Conservation (phyloP, 2,888 invertebrate species). For the Trichopria drosophilae region DNA sequence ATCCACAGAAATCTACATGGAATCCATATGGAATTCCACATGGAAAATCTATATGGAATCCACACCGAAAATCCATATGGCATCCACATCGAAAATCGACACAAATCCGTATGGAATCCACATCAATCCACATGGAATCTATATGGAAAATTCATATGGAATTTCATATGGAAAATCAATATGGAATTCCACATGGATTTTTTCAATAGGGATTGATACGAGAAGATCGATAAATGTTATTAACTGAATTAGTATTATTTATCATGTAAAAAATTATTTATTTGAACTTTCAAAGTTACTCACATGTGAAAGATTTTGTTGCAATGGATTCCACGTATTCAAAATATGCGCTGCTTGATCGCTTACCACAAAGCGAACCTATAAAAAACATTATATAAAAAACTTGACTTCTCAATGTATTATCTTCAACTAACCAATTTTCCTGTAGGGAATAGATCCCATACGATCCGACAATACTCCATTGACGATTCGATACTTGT, state of each 20-base stretch:
- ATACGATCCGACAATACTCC: conserved; percentile 94
- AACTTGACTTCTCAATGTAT: conserved; percentile 6
- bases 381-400: conserved; percentile 39
- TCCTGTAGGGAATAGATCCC: conserved; percentile 93
- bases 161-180: too few relatives aligned
- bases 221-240: too few relatives aligned
- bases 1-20: too few relatives aligned
- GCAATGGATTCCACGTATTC: conserved; percentile 80
- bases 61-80: too few relatives aligned
- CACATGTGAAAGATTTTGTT: conserved; percentile 87
- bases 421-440: conserved; percentile 68
- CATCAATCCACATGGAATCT: too few relatives aligned
- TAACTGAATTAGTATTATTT: background rate
- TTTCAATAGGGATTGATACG: too few relatives aligned
- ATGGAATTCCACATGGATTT: too few relatives aligned
- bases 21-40: too few relatives aligned
- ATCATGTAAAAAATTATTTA: background rate
- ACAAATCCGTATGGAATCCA: too few relatives aligned
- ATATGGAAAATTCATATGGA: too few relatives aligned
- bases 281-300: conserved; percentile 48
- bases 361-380: conserved; percentile 85
- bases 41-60: too few relatives aligned
- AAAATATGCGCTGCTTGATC: conserved; percentile 83
- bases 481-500: conserved; percentile 92
- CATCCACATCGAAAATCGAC: too few relatives aligned